phyloP scores from a whole-genome alignment of 2,113 vertebrate species.

The Oreocharis arfaki region DNA sequence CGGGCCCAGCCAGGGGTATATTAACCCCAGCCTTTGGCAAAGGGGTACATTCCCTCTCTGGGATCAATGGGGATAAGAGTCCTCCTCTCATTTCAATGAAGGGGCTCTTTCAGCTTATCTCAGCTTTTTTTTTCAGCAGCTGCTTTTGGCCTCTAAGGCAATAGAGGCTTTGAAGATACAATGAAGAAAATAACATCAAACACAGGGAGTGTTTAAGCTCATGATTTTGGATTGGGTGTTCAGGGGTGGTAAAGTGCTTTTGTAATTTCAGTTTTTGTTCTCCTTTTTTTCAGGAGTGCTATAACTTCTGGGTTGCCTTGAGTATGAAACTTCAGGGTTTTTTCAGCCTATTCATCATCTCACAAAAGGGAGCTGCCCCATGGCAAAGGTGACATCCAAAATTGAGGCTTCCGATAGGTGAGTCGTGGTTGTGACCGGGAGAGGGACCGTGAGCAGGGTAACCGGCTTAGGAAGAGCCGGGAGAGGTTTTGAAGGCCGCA shows the following conservation, averaged over 20 bases:
- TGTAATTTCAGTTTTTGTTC: no score
- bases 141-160: background rate
- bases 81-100: no score
- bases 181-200: background rate
- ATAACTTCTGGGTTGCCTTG: accelerated
- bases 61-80: accelerated
- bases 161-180: background rate
- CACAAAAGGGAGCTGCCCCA: no score
- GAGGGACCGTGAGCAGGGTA: no score
- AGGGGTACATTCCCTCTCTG: accelerated
- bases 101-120: accelerated
- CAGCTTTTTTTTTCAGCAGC: background rate
- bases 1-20: accelerated
- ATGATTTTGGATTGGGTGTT: background rate
- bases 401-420: no score
- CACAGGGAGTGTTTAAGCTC: background rate
- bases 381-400: no score
- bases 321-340: no score
- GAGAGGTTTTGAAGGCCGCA: background rate
- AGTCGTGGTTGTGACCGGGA: background rate
- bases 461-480: background rate
- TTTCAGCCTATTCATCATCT: no score
- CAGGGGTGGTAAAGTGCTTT: no score
- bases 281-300: no score
- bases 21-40: background rate